phyloP scores from a whole-genome alignment of 92 coral and sea anemone species.

The Anthopleura xanthogrammica region DNA sequence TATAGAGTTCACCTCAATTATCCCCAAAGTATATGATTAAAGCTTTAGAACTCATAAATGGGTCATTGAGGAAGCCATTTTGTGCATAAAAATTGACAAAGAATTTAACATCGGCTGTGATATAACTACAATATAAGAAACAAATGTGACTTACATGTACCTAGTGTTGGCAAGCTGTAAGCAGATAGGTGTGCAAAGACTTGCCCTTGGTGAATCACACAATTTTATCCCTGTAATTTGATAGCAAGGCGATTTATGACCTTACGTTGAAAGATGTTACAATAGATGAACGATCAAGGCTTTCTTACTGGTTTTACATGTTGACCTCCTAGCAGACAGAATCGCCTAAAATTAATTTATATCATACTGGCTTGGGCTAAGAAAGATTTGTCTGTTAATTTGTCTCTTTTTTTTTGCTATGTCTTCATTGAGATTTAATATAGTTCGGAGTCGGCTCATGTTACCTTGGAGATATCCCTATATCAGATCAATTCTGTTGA shows the following conservation, averaged over 20 bases:
- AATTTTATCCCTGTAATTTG: neutral
- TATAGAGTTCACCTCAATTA: neutral
- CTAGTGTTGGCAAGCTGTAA: neutral
- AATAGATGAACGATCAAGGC: neutral
- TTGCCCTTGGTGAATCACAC: neutral
- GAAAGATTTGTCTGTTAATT: neutral
- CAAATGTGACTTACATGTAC: conserved; percentile 4
- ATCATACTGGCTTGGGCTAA: neutral
- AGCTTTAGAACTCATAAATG: neutral
- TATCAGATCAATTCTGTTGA: neutral
- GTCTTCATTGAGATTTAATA: neutral
- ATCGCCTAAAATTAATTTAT: neutral
- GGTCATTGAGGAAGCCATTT: neutral
- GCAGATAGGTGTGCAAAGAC: neutral
- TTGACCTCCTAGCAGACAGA: neutral
- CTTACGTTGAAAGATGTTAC: conserved; percentile 14
- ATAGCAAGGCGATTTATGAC: neutral
- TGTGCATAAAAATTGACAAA: neutral
- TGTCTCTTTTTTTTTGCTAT: too few species aligned
- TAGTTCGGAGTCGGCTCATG: neutral
- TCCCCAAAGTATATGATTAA: neutral
- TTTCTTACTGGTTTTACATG: neutral
- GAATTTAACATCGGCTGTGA: neutral
- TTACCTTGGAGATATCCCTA: neutral
- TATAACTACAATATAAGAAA: neutral